phyloP scores from a whole-genome alignment of 2,888 invertebrate species.

The Nemurella pictetii region DNA sequence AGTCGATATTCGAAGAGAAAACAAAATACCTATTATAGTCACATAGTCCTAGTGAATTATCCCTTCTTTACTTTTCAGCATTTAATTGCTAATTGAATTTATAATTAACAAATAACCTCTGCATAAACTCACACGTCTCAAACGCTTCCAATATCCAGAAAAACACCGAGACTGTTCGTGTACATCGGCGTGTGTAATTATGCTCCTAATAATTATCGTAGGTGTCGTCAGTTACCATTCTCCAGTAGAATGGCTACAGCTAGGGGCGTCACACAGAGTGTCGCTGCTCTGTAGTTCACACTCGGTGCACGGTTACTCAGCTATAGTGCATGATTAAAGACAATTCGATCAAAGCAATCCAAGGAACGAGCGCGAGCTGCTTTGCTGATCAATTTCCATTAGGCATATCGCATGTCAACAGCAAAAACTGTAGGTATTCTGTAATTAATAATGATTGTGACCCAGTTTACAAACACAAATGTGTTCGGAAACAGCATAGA shows the following conservation, averaged over 20 bases:
- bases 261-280: neutral
- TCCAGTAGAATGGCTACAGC: neutral
- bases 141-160: too few relatives aligned
- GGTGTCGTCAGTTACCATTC: neutral
- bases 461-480: neutral
- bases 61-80: too few relatives aligned
- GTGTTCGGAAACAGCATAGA: neutral
- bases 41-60: too few relatives aligned
- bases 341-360: neutral
- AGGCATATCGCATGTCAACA: neutral
- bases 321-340: neutral
- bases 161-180: too few relatives aligned
- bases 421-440: neutral
- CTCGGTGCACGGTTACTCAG: neutral
- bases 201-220: neutral
- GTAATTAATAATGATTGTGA: neutral
- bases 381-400: neutral
- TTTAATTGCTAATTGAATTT: too few relatives aligned
- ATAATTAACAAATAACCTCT: too few relatives aligned
- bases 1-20: too few relatives aligned
- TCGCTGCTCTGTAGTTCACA: too few relatives aligned
- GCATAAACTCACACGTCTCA: too few relatives aligned
- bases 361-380: neutral
- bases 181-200: neutral
- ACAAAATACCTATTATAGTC: too few relatives aligned